Evolutionary conservation across 2,888 invertebrate genomes (phyloP).

Genomic region (Corythucha ciliata): DNA sequence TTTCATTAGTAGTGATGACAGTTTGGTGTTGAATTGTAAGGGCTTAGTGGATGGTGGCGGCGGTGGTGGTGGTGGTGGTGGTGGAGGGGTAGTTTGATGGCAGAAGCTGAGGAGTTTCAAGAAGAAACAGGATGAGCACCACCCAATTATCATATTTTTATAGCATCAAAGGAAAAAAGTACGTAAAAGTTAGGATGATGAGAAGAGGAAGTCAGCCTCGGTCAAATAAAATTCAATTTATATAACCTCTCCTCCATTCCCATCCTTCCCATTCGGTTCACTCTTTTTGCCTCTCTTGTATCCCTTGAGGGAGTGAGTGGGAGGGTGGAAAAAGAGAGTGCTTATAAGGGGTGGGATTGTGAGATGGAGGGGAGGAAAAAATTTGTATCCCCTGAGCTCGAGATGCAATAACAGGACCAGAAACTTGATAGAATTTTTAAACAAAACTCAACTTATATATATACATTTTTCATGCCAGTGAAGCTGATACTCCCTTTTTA

Average conservation of each 20-base stretch:
- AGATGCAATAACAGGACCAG: constrained; percentile 32
- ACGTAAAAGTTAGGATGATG: constrained; percentile 33
- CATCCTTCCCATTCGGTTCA: background rate
- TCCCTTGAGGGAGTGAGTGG: constrained; percentile 5
- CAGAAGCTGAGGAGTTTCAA: no score
- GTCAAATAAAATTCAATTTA: constrained; percentile 33
- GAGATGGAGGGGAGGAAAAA: constrained; percentile 17
- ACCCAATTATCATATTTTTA: constrained; percentile 38
- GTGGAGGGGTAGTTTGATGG: no score
- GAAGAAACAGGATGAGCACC: no score
- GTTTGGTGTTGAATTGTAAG: constrained; percentile 14
- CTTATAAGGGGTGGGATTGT: no score
- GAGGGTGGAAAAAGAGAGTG: constrained; percentile 1
- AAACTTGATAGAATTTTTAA: constrained; percentile 36
- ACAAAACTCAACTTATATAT: constrained; percentile 35
- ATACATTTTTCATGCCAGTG: constrained; percentile 34
- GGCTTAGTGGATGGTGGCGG: background rate
- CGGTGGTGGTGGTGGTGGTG: constrained; percentile 4
- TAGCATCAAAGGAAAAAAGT: constrained; percentile 37
- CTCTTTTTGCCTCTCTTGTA: constrained; percentile 3
- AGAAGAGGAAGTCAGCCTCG: constrained; percentile 20
- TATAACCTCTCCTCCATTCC: constrained; percentile 22
- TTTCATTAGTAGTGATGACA: no score
- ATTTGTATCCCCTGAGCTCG: constrained; percentile 27
- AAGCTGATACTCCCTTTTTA: constrained; percentile 23